Evolutionary conservation across 2,113 vertebrate genomes (phyloP).

Genomic region (Pachypanchax playfairii): DNA sequence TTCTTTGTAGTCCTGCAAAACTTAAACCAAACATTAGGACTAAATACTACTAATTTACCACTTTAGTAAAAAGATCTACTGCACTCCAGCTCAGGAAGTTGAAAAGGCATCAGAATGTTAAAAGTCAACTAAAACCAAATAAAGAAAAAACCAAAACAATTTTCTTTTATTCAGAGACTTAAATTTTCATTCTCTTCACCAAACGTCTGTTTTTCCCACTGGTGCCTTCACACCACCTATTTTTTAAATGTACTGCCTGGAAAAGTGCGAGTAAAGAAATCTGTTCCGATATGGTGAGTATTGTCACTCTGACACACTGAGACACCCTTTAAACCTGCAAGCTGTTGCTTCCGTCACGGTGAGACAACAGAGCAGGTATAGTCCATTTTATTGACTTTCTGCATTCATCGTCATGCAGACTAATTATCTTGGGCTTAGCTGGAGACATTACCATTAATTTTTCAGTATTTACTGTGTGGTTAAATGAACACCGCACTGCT

Average conservation of each 20-base stretch:
- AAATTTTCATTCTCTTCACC: conserved; percentile 11
- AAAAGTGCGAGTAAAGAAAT: conserved; percentile 7
- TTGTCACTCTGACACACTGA: conserved; percentile 10
- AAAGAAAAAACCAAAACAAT: neutral
- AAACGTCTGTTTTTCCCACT: conserved; percentile 19
- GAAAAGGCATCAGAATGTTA: no score
- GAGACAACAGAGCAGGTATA: neutral
- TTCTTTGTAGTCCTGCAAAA: no score
- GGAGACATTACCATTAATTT: neutral
- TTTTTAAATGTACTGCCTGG: neutral
- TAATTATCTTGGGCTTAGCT: neutral
- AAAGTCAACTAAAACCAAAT: neutral
- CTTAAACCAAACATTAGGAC: no score
- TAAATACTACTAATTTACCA: no score
- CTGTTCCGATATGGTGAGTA: conserved; percentile 1
- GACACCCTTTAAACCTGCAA: conserved; percentile 24
- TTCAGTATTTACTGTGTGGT: neutral
- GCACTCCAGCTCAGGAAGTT: no score
- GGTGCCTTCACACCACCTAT: conserved; percentile 2
- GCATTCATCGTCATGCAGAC: neutral
- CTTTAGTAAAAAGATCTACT: no score
- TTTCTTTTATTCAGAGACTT: neutral
- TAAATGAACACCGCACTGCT: neutral
- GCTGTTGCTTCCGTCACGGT: conserved; percentile 24
- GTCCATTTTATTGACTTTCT: neutral